Evolutionary conservation across 2,888 invertebrate genomes (phyloP).

Genomic region (Macaria liturata): DNA sequence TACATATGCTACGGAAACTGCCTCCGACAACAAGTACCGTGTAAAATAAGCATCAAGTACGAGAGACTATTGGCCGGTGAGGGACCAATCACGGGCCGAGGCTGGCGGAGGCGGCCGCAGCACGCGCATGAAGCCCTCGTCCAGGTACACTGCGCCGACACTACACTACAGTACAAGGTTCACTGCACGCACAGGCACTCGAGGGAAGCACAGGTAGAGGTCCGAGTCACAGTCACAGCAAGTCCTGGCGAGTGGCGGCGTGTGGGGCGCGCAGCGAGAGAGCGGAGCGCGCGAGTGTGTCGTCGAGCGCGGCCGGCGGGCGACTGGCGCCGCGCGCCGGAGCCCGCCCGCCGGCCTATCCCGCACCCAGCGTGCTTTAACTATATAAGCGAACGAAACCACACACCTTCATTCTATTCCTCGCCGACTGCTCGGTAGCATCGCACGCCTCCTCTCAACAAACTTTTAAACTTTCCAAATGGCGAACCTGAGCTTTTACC

Average conservation of each 20-base stretch:
- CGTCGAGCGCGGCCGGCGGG: not conserved
- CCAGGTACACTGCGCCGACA: not conserved
- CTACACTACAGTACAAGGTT: conserved; percentile 1
- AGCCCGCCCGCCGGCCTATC: conserved; percentile 20
- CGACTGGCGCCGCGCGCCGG: conserved; percentile 13
- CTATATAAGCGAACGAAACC: conserved; percentile 22
- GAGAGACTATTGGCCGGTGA: conserved; percentile 15
- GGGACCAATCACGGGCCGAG: conserved; percentile 17
- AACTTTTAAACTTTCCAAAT: conserved; percentile 4
- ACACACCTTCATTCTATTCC: conserved; percentile 31
- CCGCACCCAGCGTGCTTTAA: no score
- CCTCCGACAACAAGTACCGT: conserved; percentile 5
- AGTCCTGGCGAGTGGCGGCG: not conserved
- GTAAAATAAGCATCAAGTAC: conserved; percentile 10
- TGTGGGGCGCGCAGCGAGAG: not conserved
- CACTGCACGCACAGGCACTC: not conserved
- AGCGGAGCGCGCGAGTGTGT: not conserved
- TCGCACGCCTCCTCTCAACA: conserved; percentile 22
- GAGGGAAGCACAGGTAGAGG: not conserved
- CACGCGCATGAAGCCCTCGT: conserved; percentile 3
- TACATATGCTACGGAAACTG: conserved; percentile 1
- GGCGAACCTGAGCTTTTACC: conserved; percentile 25
- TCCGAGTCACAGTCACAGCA: not conserved
- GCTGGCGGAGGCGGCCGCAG: conserved; percentile 4
- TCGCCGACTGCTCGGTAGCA: conserved; percentile 18